Conservation (phyloP, 2,888 invertebrate species). For the Allolobophora icterica region DNA sequence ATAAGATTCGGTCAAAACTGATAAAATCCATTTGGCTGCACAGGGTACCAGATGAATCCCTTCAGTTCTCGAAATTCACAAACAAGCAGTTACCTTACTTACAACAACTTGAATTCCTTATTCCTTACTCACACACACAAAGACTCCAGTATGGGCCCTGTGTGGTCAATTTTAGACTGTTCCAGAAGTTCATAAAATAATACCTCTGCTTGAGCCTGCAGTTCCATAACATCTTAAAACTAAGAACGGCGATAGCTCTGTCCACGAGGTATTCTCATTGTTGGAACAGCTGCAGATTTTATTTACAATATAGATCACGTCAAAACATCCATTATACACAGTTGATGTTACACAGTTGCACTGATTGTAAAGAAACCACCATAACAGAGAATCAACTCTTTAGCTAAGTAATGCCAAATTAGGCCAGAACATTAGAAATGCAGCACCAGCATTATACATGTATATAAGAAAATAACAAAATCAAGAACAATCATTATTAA, state of each 20-base stretch:
- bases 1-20: not conserved
- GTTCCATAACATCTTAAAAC: conserved; percentile 3
- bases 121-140: not conserved
- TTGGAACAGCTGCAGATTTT: conserved; percentile 27
- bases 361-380: not conserved
- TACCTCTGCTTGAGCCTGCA: conserved; percentile 30
- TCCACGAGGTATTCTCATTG: conserved; percentile 2
- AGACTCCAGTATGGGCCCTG: not conserved
- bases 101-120: not conserved
- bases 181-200: conserved; percentile 26
- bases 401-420: not conserved
- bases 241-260: conserved; percentile 27
- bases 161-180: not conserved
- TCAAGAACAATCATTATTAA: not conserved
- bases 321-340: conserved; percentile 13
- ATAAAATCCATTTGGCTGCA: no score
- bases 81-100: not conserved
- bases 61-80: not conserved
- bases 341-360: not conserved
- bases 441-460: not conserved
- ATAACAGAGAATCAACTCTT: not conserved
- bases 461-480: not conserved
- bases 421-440: not conserved
- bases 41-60: not conserved
- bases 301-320: conserved; percentile 24